A percentile compares a stretch with the other conserved stretches of the same genome.
phyloP scores from a whole-genome alignment of 2,113 vertebrate genomes.

The Motacilla alba region DNA sequence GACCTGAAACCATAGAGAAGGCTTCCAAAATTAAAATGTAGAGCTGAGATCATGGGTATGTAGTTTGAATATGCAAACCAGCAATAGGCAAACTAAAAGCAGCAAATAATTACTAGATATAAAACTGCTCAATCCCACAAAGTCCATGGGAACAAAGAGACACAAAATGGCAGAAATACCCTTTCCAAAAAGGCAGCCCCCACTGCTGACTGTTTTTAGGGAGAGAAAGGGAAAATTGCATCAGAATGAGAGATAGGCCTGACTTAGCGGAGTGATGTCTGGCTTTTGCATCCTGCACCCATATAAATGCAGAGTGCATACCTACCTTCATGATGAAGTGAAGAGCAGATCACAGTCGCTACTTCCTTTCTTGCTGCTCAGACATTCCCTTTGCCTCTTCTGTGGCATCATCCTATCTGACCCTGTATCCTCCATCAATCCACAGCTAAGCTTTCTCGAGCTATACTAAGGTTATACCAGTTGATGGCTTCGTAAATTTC shows the following conservation, averaged over 20 bases:
- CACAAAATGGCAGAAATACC: background rate
- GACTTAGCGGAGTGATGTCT: background rate
- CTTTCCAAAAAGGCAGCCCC: background rate
- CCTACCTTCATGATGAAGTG: background rate
- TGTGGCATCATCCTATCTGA: background rate
- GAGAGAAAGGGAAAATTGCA: background rate
- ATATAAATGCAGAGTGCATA: background rate
- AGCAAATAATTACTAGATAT: background rate
- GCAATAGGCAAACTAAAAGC: background rate
- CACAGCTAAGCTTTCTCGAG: background rate
- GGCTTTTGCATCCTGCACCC: background rate
- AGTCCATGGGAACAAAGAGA: background rate
- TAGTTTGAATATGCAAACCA: background rate
- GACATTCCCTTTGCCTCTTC: background rate
- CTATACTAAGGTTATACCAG: background rate
- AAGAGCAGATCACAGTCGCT: background rate
- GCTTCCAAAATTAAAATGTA: background rate
- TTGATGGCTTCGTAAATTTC: background rate
- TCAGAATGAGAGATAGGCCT: background rate
- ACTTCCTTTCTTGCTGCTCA: background rate
- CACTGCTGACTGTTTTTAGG: background rate
- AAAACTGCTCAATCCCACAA: background rate
- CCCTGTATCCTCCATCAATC: background rate
- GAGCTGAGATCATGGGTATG: background rate
- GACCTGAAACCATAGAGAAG: background rate